Base-by-base conservation (phyloP, 2,113 vertebrate genomes). In the Etheostoma spectabile region DNA sequence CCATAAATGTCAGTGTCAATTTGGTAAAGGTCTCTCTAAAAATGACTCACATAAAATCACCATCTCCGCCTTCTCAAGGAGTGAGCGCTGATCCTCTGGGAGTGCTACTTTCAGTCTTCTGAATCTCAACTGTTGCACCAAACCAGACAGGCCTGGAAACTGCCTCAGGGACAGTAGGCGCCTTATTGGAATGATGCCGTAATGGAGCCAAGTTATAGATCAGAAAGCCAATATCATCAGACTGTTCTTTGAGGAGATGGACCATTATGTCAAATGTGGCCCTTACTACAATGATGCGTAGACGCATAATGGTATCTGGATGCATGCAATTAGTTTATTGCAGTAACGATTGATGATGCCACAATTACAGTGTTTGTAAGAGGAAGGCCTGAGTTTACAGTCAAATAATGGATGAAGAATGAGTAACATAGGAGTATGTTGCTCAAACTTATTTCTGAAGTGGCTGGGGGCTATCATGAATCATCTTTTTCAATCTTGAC, bases 171-270 rank as follows among this genome's bases (percentile, higher is more conserved):
- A 86, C 79, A 86, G 66, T 67, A 75, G 65, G 46, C 11, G 13
- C 62, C 38, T 66, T 38, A 68, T 68, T 76, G 61, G 51, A 62
- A 68, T 56, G 83, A 78, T 79, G 70, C 74, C 35, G 75, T 68
- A 79, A 86, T 63, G 7, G 51, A 85, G 82, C 67, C 45, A 35
- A 65, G 38, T 56, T 76, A 79, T 67, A 78, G 53, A 86, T 74
- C 57, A 82, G 52, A 77, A 64, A 85, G 77, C 69, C 86, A 85
- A 74, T 87, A 80, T 82, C 74, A 67, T 80, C 66, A 85, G 77
- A 64, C 62, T 27, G 46, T 52, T 73, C 63, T 74, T 66, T 71
- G 27, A 60, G 59, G 64, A 72, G 42, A 88, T 48, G n/a, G 80
- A 62, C 71, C 52, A 62, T 63, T 76, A 80, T 56, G 71, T 89